Evolutionary conservation across 2,797 vertebrate species (phyloP).

Genomic region (Atherinosoma microstoma): DNA sequence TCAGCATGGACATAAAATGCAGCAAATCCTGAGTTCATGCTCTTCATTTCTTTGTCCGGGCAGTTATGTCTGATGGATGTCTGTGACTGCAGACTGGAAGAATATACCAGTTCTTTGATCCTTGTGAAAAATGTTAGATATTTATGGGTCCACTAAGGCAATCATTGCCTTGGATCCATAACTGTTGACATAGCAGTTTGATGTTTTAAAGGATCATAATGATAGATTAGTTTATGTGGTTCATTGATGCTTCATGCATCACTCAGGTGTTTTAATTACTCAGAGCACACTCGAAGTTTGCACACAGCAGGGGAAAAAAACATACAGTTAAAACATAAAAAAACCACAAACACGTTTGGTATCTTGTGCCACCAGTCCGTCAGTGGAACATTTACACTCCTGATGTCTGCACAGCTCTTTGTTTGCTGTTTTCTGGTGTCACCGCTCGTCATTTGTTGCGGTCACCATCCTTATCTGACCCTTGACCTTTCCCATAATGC

Average conservation of each 20-base stretch:
- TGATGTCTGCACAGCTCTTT: background rate
- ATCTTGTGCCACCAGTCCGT: conserved; percentile 5
- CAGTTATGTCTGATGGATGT: background rate
- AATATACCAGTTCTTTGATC: no score
- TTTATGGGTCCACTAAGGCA: background rate
- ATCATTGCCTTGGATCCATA: no score
- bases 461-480: conserved; percentile 78
- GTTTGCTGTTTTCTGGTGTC: conserved; percentile 56
- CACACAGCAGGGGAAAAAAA: conserved; percentile 26
- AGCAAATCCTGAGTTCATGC: conserved; percentile 7
- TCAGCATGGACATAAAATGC: conserved; percentile 27
- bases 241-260: conserved; percentile 12
- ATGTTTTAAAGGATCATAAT: background rate
- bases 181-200: background rate
- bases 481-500: conserved; percentile 79
- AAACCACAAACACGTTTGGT: background rate
- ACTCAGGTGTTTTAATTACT: conserved; percentile 8
- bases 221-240: background rate
- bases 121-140: no score
- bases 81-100: no score
- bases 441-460: conserved; percentile 75
- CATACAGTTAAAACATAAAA: conserved; percentile 25
- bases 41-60: conserved; percentile 6
- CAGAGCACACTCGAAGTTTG: conserved; percentile 17
- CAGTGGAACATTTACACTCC: conserved; percentile 23